These are phyloP conservation scores for Apotomis betuletana DNA, from an alignment of 2,888 invertebrate genomes.

Conservation along the genomic window DNA sequence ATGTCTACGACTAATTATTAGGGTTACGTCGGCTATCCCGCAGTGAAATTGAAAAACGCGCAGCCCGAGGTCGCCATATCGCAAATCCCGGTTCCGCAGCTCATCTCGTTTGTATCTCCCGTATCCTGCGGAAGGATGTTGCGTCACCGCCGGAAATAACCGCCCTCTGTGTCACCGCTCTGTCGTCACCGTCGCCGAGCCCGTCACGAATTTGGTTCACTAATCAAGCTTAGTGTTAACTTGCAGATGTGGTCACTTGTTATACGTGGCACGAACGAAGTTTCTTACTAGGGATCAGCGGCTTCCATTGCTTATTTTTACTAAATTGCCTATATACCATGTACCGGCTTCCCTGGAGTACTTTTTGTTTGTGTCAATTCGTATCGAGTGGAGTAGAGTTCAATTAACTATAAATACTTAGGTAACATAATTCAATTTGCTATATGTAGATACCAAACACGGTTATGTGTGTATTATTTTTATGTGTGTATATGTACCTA, in stretches of 20 bases:
- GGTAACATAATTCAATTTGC: too few species aligned
- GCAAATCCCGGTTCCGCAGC: slow-evolving; percentile 68
- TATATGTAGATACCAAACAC: too few species aligned
- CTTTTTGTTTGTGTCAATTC: too few species aligned
- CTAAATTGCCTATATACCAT: too few species aligned
- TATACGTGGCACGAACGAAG: not conserved
- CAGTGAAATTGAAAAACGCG: not conserved
- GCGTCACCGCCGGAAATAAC: slow-evolving; percentile 80
- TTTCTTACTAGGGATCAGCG: not conserved
- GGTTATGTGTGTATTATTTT: too few species aligned
- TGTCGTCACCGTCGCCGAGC: slow-evolving; percentile 19
- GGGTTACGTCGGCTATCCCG: not conserved
- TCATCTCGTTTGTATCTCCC: slow-evolving; percentile 63
- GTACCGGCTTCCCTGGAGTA: not conserved
- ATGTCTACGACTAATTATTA: too few species aligned
- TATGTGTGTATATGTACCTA: too few species aligned
- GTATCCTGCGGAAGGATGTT: slow-evolving; percentile 79
- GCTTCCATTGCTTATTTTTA: too few species aligned
- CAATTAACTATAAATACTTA: too few species aligned
- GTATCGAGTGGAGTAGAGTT: too few species aligned
- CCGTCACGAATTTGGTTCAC: slow-evolving; percentile 37
- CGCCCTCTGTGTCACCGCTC: slow-evolving; percentile 76
- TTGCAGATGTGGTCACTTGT: slow-evolving; percentile 20
- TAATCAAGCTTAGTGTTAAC: slow-evolving; percentile 45
- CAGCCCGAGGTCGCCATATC: slow-evolving; percentile 47